Conservation (phyloP, 2,113 vertebrate genomes). For the Muntiacus reevesi region DNA sequence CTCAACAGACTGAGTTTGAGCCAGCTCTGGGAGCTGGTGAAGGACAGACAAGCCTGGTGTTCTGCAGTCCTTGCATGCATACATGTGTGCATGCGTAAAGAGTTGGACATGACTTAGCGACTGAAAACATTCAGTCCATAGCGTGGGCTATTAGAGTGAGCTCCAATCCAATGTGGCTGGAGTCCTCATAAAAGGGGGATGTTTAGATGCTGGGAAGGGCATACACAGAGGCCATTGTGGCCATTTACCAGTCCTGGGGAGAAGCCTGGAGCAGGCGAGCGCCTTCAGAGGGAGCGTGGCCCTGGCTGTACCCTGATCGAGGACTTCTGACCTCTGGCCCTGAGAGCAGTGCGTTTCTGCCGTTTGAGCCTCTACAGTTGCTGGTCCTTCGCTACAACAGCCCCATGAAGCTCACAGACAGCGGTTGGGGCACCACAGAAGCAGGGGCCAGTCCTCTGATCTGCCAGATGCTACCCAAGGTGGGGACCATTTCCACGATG, state of each 20-base stretch:
- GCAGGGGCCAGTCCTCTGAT: not conserved
- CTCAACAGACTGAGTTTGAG: not conserved
- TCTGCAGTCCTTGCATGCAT: fast-evolving
- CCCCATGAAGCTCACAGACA: not conserved
- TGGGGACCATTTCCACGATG: not conserved
- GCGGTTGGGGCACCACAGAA: too few relatives aligned
- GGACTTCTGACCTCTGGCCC: not conserved
- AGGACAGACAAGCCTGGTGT: not conserved
- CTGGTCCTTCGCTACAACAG: fast-evolving
- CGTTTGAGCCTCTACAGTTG: not conserved
- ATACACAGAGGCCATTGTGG: fast-evolving
- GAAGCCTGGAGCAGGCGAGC: not conserved
- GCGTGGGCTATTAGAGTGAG: not conserved
- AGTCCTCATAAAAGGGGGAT: not conserved
- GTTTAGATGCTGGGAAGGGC: not conserved
- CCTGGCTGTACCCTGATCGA: fast-evolving
- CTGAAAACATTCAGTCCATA: not conserved
- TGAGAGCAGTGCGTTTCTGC: fast-evolving
- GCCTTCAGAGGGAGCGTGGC: fast-evolving
- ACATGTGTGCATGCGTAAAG: fast-evolving
- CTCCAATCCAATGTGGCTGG: not conserved
- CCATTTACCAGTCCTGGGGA: too few relatives aligned
- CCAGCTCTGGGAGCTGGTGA: not conserved
- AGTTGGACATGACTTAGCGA: fast-evolving
- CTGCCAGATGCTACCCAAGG: fast-evolving